Base-by-base conservation (phyloP, 2,113 vertebrate genomes). In the Tychaedon coryphoeus region DNA sequence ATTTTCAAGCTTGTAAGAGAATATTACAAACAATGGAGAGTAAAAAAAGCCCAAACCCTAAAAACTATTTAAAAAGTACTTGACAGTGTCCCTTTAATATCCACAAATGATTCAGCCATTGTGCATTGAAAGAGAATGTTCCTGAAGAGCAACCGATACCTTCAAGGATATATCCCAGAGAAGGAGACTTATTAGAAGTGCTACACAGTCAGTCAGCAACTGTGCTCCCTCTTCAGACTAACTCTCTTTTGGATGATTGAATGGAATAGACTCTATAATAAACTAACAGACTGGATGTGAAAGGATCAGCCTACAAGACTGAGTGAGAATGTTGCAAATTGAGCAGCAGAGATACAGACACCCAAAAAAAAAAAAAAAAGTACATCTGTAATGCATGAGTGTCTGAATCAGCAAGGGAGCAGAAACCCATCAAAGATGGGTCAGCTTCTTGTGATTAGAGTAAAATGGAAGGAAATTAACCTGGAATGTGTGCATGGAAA, bases 61-160 rank as follows among this genome's bases (percentile, higher is more conserved):
- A 97, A 98, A 97, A 98, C 97, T 97, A 98, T 97, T 97, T 97
- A 96, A 98, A 98, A 98, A 98, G 97, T 97, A 98, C 95, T 98
- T 95, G 97, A 98, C 97, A 98, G 96, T 97, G 97, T 98, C 97
- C 95, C 88, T 97, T 97, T 97, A 96, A 97, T 94, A 97, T 97
- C 97, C 96, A 98, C 78, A 94, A 95, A 98, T 96, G 94, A 96
- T 42, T 72, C 42, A 50, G 92, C 86, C 95, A 94, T 97, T 97
- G 97, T 98, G 97, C 97, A 97, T 86, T 95, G 92, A 98, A 92
- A 86, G 82, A 96, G 93, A 94, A 97, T 89, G 88, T 97, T 96
- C 90, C 94, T 97, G 91, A 96, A 96, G 92, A 95, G 94, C 96
- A 97, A 90, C 75, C 24, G 2, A 92, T 86, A 97, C 96, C 89